phyloP scores from a whole-genome alignment of 2,797 vertebrate species.

The Etheostoma perlongum region DNA sequence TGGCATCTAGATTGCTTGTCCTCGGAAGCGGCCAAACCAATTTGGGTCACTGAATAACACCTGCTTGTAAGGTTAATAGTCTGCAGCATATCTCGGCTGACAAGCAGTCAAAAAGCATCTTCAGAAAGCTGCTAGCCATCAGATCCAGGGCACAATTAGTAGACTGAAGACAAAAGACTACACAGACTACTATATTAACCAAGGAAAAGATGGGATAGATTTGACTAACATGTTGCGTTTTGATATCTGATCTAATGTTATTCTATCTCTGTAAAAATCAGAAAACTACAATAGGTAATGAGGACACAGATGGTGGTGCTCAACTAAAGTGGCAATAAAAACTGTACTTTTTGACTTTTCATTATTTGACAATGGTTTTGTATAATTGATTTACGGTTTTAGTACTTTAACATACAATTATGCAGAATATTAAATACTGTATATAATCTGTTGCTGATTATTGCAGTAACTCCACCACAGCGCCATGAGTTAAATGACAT shows the following conservation, averaged over 20 bases:
- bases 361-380: neutral
- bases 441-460: neutral
- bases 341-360: too few relatives aligned
- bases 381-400: neutral
- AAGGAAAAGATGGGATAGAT: neutral
- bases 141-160: too few relatives aligned
- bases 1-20: neutral
- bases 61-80: neutral
- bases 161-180: neutral
- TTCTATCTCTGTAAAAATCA: neutral
- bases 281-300: neutral
- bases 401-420: neutral
- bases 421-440: neutral
- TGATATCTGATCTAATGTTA: too few relatives aligned
- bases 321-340: neutral
- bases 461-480: neutral
- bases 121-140: neutral
- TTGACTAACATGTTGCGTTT: too few relatives aligned
- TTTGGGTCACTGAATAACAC: neutral
- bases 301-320: neutral
- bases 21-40: neutral
- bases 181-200: neutral
- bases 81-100: slow-evolving; percentile 3
- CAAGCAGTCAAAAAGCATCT: neutral
- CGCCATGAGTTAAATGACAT: neutral